These are phyloP conservation scores for Cavia porcellus DNA, from an alignment of 2,113 vertebrate genomes.

Conservation along the genomic window DNA sequence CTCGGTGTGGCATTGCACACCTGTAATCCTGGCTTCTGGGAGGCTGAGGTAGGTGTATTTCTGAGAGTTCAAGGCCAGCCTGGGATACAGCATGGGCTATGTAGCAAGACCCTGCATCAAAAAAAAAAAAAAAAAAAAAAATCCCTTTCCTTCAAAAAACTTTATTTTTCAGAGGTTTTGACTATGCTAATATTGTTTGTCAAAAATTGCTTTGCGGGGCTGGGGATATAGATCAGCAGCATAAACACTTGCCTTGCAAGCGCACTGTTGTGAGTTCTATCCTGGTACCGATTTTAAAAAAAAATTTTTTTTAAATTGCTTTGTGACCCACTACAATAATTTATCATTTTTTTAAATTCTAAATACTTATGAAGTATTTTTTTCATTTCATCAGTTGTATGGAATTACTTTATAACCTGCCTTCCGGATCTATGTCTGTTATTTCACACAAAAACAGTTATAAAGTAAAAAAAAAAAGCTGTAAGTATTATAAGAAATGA, in stretches of 20 bases:
- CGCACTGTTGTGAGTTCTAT: no score
- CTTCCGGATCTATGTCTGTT: background rate
- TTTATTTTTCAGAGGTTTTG: constrained; percentile 12
- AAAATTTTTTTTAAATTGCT: no score
- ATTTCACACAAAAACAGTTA: background rate
- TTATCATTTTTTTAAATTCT: background rate
- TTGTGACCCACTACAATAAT: background rate
- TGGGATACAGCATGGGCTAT: background rate
- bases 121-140: background rate
- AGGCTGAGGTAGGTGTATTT: background rate
- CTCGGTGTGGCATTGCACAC: background rate
- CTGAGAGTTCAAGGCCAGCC: background rate
- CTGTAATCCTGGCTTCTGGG: background rate
- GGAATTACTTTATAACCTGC: constrained; percentile 14
- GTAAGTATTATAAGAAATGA: background rate
- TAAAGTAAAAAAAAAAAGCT: background rate
- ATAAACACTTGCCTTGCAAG: no score
- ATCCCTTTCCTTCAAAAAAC: background rate
- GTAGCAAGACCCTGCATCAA: background rate
- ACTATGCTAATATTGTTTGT: background rate
- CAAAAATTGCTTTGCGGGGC: no score
- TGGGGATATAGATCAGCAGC: no score
- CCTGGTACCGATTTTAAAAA: no score
- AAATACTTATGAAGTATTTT: background rate
- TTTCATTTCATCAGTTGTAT: background rate